Evolutionary conservation across 2,113 vertebrate species (phyloP).

Genomic region (Odobenus rosmarus): DNA sequence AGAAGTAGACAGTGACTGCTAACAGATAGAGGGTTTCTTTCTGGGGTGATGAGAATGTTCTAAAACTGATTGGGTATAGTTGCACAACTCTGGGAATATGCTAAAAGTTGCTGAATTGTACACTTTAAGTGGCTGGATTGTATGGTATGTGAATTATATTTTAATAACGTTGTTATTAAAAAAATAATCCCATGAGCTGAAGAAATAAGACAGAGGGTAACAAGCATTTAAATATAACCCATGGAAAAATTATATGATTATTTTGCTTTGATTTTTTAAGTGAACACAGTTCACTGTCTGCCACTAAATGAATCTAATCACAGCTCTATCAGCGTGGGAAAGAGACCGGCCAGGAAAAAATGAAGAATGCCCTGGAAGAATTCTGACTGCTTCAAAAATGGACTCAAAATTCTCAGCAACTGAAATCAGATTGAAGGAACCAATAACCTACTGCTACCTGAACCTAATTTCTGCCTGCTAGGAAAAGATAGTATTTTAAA

Average conservation of each 20-base stretch:
- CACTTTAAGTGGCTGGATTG: background rate
- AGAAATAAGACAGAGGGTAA: slow-evolving; percentile 26
- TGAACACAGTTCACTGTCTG: slow-evolving; percentile 27
- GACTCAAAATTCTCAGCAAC: background rate
- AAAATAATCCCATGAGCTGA: background rate
- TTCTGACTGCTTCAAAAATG: slow-evolving; percentile 27
- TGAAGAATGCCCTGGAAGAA: background rate
- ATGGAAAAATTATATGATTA: background rate
- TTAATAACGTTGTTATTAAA: slow-evolving; percentile 24
- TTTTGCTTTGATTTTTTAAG: slow-evolving; percentile 54
- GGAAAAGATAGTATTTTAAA: background rate
- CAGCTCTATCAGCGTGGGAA: background rate
- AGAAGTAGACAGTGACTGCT: background rate
- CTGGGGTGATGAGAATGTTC: background rate
- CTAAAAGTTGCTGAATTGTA: background rate
- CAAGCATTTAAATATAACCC: slow-evolving; percentile 62
- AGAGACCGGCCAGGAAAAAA: slow-evolving; percentile 42
- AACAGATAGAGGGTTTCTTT: background rate
- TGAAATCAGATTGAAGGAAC: slow-evolving; percentile 11
- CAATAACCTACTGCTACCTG: background rate
- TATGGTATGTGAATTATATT: background rate
- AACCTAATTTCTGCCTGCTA: background rate
- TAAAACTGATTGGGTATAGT: background rate
- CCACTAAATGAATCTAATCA: slow-evolving; percentile 61
- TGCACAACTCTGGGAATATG: background rate